These are phyloP conservation scores for Babylonia areolata DNA, from an alignment of 1,140 invertebrate species.

Conservation along the genomic window DNA sequence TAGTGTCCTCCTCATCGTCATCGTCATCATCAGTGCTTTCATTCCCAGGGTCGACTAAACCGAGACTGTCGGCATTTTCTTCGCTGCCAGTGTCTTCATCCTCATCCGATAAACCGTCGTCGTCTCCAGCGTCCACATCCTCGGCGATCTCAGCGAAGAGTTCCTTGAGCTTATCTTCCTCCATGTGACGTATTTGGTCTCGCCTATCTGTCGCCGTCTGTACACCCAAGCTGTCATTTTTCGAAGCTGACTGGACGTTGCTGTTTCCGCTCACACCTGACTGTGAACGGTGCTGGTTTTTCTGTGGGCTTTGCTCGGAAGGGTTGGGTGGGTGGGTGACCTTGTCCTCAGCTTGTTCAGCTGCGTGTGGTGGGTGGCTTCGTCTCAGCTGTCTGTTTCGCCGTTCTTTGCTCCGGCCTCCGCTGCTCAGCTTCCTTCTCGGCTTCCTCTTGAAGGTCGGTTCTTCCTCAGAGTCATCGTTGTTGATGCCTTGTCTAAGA, in stretches of 20 bases:
- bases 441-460: background rate
- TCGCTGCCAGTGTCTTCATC: conserved; percentile 20
- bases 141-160: conserved; percentile 1
- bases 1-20: background rate
- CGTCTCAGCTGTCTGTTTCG: conserved; percentile 1
- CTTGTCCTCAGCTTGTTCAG: background rate
- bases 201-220: background rate
- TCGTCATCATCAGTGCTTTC: background rate
- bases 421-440: background rate
- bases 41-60: background rate
- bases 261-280: background rate
- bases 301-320: background rate
- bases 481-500: background rate
- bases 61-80: background rate
- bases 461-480: background rate
- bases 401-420: background rate
- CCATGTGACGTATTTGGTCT: background rate
- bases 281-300: background rate
- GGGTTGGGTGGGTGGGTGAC: background rate
- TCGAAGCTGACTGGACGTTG: too few species aligned
- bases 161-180: background rate
- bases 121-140: background rate
- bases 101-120: background rate
- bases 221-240: background rate
- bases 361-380: background rate